Conservation (phyloP, 2,797 vertebrate genomes). For the Florisuga fusca region DNA sequence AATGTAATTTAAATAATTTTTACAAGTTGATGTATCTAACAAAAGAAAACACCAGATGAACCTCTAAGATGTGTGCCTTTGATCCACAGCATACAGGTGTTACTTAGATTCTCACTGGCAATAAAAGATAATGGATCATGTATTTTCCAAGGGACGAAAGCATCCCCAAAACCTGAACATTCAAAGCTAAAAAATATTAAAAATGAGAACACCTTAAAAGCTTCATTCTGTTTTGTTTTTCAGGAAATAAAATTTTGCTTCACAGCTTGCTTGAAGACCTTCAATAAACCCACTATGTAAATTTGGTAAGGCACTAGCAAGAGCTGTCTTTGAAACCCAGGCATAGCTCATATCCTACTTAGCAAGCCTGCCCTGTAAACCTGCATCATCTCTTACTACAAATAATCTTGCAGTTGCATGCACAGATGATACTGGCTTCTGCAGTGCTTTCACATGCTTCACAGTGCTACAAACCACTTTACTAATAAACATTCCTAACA, state of each 20-base stretch:
- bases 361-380: neutral
- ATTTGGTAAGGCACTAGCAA: neutral
- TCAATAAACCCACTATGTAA: neutral
- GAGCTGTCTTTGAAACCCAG: neutral
- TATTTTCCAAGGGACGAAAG: neutral
- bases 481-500: neutral
- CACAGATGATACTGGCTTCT: neutral
- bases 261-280: neutral
- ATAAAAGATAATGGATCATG: neutral
- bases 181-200: neutral
- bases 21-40: neutral
- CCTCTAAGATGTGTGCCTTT: neutral
- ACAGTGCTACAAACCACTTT: neutral
- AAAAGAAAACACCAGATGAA: neutral
- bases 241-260: neutral
- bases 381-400: neutral
- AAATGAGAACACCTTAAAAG: neutral
- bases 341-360: neutral
- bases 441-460: neutral
- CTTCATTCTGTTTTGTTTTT: neutral
- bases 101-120: neutral
- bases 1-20: neutral
- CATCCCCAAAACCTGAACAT: neutral
- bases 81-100: neutral
- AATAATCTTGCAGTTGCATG: neutral